Conservation (phyloP, 2,888 invertebrate genomes). For the Silvanus unidentatus region DNA sequence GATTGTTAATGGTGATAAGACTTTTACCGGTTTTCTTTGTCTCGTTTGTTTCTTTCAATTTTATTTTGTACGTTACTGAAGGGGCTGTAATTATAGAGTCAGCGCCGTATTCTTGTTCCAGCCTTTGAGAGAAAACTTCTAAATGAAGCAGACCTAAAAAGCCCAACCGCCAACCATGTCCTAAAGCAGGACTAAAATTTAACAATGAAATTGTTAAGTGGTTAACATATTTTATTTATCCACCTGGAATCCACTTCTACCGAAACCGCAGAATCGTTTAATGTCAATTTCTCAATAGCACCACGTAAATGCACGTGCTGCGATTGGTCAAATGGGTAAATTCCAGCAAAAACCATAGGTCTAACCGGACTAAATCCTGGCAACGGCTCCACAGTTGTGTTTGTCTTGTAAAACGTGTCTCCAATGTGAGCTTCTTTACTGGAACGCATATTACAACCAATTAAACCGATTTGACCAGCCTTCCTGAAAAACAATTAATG, state of each 20-base stretch:
- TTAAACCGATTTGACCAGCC: conserved; percentile 91
- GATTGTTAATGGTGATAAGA: conserved; percentile 67
- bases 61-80: conserved; percentile 78
- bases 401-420: conserved; percentile 63
- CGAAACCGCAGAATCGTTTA: conserved; percentile 93
- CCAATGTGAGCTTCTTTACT: conserved; percentile 70
- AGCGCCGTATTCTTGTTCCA: conserved; percentile 78
- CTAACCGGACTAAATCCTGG: conserved; percentile 62
- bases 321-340: conserved; percentile 88
- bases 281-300: conserved; percentile 84
- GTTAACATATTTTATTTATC: conserved; percentile 54
- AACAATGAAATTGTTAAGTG: too few species aligned
- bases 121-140: conserved; percentile 81
- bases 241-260: conserved; percentile 72
- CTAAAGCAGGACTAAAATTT: conserved; percentile 80
- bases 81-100: conserved; percentile 80
- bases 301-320: conserved; percentile 66
- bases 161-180: conserved; percentile 84
- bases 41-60: conserved; percentile 66
- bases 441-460: conserved; percentile 74
- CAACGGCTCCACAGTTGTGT: conserved; percentile 52
- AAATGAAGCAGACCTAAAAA: conserved; percentile 81
- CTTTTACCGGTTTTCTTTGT: conserved; percentile 58
- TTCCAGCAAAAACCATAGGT: conserved; percentile 82
- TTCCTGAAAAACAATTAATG: conserved; percentile 42